A percentile compares a stretch with the other conserved stretches of the same genome.
phyloP scores from a whole-genome alignment of 2,797 vertebrate genomes.

The Sebastes vulpes region DNA sequence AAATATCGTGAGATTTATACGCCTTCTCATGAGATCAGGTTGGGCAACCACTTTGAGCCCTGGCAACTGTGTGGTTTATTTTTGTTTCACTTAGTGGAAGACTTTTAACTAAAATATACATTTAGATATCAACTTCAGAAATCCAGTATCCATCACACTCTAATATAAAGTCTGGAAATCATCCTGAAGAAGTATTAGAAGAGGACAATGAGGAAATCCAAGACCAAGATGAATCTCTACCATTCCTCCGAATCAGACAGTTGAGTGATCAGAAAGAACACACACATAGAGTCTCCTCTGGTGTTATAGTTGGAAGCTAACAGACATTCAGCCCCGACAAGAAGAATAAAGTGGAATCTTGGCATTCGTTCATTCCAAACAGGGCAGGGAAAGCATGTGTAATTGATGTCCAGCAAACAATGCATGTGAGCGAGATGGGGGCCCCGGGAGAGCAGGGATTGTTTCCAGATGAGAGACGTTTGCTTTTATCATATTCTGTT shows the following conservation, averaged over 20 bases:
- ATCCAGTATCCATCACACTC: not conserved
- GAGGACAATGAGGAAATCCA: not conserved
- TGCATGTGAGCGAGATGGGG: constrained; percentile 12
- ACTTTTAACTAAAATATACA: not conserved
- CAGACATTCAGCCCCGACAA: constrained; percentile 5
- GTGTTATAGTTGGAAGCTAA: constrained; percentile 69
- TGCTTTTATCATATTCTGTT: constrained; percentile 68
- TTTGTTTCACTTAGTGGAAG: not conserved
- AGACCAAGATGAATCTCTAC: not conserved
- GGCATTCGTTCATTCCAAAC: constrained; percentile 72
- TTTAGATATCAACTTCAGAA: not conserved
- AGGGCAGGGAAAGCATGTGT: constrained; percentile 56
- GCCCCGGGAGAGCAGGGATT: constrained; percentile 31
- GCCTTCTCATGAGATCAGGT: not conserved
- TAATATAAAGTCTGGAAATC: not conserved
- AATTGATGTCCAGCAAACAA: constrained; percentile 73
- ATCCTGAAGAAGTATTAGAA: not conserved
- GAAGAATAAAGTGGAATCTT: constrained; percentile 61
- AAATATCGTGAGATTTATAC: no score
- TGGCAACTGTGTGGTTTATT: not conserved
- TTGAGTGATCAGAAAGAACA: constrained; percentile 9
- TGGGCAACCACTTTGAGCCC: not conserved
- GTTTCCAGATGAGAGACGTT: constrained; percentile 74
- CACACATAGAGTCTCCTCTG: constrained; percentile 13
- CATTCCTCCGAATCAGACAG: not conserved